Conservation (phyloP, 2,797 vertebrate genomes). For the Microchirus variegatus region DNA sequence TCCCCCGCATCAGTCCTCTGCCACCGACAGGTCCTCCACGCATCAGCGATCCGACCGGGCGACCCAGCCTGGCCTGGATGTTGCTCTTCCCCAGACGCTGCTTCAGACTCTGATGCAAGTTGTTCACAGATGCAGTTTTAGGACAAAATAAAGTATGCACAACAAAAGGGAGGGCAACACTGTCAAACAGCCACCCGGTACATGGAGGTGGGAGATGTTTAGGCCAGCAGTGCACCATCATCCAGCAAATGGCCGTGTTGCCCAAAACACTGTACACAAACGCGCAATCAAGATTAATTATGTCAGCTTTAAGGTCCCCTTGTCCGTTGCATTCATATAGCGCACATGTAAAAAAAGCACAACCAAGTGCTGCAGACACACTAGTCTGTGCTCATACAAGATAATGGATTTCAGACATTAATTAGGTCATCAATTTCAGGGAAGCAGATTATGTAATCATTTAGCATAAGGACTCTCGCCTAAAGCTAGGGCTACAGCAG, state of each 20-base stretch:
- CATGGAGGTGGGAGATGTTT: too few relatives aligned
- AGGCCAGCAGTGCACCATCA: too few relatives aligned
- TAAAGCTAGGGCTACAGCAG: too few relatives aligned
- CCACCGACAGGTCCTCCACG: conserved; percentile 82
- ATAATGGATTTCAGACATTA: too few relatives aligned
- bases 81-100: conserved; percentile 97
- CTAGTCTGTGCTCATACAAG: too few relatives aligned
- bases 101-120: conserved; percentile 88
- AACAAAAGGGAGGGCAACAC: neutral
- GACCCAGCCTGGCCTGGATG: conserved; percentile 95
- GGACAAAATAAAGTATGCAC: neutral
- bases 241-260: neutral
- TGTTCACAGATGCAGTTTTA: conserved; percentile 8
- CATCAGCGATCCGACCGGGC: conserved; percentile 85
- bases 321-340: too few relatives aligned
- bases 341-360: too few relatives aligned
- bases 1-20: conserved; percentile 87
- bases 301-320: neutral
- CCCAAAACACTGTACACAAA: neutral
- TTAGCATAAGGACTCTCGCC: too few relatives aligned
- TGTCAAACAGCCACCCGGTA: neutral
- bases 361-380: too few relatives aligned
- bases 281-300: neutral
- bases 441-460: too few relatives aligned
- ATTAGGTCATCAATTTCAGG: too few relatives aligned